Percentiles rank a stretch among this genome's conserved stretches.
Evolutionary conservation across 2,797 vertebrate genomes (phyloP).

Genomic region (Cyprinodon diabolis): DNA sequence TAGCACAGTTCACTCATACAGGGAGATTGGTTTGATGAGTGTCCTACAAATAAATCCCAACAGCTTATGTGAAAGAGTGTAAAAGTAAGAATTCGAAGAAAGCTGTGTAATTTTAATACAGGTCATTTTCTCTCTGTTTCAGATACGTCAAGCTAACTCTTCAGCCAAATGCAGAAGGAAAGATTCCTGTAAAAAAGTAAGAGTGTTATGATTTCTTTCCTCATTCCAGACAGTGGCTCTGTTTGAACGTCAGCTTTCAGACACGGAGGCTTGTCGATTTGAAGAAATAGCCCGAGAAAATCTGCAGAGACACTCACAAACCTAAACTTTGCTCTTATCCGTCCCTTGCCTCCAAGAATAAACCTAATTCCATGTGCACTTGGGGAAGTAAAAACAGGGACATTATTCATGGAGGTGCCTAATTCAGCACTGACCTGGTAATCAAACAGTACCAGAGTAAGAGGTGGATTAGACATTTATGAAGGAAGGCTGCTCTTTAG

Average conservation of each 20-base stretch:
- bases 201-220: conserved; percentile 38
- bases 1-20: too few species aligned
- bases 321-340: conserved; percentile 67
- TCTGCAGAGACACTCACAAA: conserved; percentile 60
- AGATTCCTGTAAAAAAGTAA: conserved; percentile 98
- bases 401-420: conserved; percentile 70
- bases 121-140: conserved; percentile 31
- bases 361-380: conserved; percentile 69
- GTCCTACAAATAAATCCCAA: not conserved
- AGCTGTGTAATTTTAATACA: too few species aligned
- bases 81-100: not conserved
- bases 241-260: conserved; percentile 8
- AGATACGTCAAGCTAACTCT: conserved; percentile 90
- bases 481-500: conserved; percentile 47
- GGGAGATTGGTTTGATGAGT: too few species aligned
- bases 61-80: not conserved
- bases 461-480: conserved; percentile 46
- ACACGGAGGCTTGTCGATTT: conserved; percentile 19
- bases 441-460: conserved; percentile 55
- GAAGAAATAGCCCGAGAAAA: conserved; percentile 55
- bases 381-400: conserved; percentile 76
- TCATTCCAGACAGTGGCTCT: conserved; percentile 19
- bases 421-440: conserved; percentile 76
- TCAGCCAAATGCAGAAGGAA: conserved; percentile 91
- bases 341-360: conserved; percentile 72